These are phyloP conservation scores for Hypsopygia costalis DNA, from an alignment of 2,888 invertebrate species.

Conservation along the genomic window DNA sequence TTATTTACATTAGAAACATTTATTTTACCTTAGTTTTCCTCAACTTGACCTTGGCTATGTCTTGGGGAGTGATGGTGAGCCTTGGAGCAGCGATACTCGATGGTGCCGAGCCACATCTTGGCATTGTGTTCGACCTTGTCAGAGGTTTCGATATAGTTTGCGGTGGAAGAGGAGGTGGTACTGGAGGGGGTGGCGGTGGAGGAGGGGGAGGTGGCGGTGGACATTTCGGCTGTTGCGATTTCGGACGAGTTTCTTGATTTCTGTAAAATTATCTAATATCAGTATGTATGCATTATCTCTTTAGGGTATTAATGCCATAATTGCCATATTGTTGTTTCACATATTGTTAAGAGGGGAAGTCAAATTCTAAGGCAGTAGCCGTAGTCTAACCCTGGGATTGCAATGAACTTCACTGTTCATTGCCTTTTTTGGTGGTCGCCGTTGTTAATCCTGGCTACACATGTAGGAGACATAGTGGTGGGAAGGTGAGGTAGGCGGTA, in stretches of 20 bases:
- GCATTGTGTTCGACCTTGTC: constrained; percentile 53
- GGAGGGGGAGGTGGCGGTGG: constrained; percentile 47
- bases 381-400: no score
- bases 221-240: constrained; percentile 17
- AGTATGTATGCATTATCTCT: no score
- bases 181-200: constrained; percentile 53
- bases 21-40: constrained; percentile 59
- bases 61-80: constrained; percentile 66
- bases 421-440: no score
- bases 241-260: constrained; percentile 24
- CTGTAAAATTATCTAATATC: constrained; percentile 24
- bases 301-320: no score
- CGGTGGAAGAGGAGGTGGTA: constrained; percentile 36
- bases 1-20: no score
- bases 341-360: no score
- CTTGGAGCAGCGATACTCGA: constrained; percentile 53
- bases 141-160: constrained; percentile 27
- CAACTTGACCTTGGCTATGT: constrained; percentile 70
- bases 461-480: no score
- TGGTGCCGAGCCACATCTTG: constrained; percentile 65
- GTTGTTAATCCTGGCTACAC: no score
- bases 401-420: no score
- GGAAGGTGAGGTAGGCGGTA: no score
- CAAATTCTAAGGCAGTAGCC: no score
- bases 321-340: no score